Evolutionary conservation across 2,797 vertebrate species (phyloP).

Genomic region (Pachyuromys duprasi): DNA sequence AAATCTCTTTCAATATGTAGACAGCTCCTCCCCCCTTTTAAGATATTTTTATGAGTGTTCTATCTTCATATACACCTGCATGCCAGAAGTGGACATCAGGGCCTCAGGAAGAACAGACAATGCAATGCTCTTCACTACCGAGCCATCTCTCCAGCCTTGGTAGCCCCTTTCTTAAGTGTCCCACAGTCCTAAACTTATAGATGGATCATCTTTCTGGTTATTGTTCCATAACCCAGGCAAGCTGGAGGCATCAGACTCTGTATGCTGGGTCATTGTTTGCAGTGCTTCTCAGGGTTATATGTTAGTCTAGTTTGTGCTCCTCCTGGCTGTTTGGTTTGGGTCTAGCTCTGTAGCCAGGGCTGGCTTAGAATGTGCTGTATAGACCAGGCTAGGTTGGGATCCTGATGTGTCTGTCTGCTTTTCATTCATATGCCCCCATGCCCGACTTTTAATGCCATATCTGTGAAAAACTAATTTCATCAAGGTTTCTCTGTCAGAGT

Average conservation of each 20-base stretch:
- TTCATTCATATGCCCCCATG: not conserved
- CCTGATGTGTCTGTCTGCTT: not conserved
- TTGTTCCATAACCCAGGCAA: not conserved
- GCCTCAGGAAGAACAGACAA: too few species aligned
- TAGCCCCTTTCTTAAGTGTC: constrained; percentile 8
- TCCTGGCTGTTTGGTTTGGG: not conserved
- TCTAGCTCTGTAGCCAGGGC: not conserved
- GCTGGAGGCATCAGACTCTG: not conserved
- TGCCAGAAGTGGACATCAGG: too few species aligned
- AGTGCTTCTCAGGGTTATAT: not conserved
- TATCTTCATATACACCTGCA: too few species aligned
- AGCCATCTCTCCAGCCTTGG: not conserved
- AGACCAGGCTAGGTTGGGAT: not conserved
- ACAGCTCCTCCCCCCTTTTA: not conserved
- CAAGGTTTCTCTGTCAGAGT: constrained; percentile 25
- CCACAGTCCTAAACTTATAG: not conserved
- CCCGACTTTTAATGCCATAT: not conserved
- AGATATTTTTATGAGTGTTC: too few species aligned
- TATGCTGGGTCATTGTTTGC: constrained; percentile 1
- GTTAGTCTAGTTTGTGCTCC: not conserved
- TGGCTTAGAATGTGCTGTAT: not conserved
- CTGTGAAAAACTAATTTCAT: constrained; percentile 55
- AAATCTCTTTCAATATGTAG: constrained; percentile 25
- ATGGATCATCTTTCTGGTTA: constrained; percentile 1
- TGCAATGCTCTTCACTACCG: too few species aligned